Evolutionary conservation across 1,140 invertebrate genomes (phyloP).

Genomic region (Phortica variegata): DNA sequence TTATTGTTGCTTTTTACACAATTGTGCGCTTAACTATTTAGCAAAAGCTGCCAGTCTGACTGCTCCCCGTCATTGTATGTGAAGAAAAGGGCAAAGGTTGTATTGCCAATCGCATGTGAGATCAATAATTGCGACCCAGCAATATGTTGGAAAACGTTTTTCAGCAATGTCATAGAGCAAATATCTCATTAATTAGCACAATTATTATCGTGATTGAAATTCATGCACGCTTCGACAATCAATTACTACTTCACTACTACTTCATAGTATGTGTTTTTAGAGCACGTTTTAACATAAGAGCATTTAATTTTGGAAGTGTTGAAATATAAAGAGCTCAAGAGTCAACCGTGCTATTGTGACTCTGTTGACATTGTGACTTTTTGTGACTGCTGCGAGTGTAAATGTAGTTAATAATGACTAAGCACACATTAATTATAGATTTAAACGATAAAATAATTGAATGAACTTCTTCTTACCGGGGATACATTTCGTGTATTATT

Average conservation of each 20-base stretch:
- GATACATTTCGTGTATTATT: constrained; percentile 73
- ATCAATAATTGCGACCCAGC: constrained; percentile 13
- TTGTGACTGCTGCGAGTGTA: background rate
- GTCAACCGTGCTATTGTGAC: constrained; percentile 3
- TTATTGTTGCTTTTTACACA: background rate
- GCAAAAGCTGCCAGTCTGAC: constrained; percentile 15
- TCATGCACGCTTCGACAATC: too few relatives aligned
- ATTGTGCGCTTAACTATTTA: constrained; percentile 33
- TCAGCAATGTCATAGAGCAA: too few relatives aligned
- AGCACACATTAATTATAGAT: background rate
- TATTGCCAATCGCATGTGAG: constrained; percentile 7
- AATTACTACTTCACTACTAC: too few relatives aligned
- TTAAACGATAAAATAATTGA: background rate
- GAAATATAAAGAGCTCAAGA: too few relatives aligned
- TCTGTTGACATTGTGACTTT: too few relatives aligned
- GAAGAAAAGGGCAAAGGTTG: constrained; percentile 10
- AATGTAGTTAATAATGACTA: background rate
- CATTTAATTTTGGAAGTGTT: too few relatives aligned
- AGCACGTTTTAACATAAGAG: too few relatives aligned
- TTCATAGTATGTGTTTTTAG: too few relatives aligned
- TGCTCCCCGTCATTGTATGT: too few relatives aligned
- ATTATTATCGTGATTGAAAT: constrained; percentile 15
- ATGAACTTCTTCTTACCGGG: constrained; percentile 58
- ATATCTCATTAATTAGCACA: constrained; percentile 1
- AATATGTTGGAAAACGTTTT: too few relatives aligned